A percentile compares a stretch with the other conserved stretches of the same genome.
These are phyloP conservation scores for Lutjanus campechanus DNA, from an alignment of 2,797 vertebrate genomes.

Conservation along the genomic window DNA sequence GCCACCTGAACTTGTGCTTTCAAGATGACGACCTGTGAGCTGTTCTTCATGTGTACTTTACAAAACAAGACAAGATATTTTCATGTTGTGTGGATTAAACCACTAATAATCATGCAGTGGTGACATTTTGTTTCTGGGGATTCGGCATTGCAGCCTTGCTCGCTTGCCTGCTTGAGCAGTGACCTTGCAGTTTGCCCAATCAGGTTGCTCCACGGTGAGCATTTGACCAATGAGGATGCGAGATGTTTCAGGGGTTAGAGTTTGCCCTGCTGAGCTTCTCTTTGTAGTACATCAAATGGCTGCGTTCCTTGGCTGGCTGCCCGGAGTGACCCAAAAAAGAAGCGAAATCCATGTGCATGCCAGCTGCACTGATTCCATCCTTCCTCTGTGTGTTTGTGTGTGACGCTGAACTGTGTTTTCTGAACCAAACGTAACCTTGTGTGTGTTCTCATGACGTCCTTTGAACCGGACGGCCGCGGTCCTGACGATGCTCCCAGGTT, in stretches of 20 bases:
- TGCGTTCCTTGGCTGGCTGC: conserved; percentile 67
- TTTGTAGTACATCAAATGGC: conserved; percentile 66
- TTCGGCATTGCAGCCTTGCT: conserved; percentile 64
- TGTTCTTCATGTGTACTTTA: conserved; percentile 25
- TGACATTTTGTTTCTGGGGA: conserved; percentile 66
- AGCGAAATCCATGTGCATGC: conserved; percentile 75
- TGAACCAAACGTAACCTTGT: conserved; percentile 75
- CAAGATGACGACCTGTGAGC: conserved; percentile 11
- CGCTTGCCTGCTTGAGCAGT: conserved; percentile 80
- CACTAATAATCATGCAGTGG: conserved; percentile 47
- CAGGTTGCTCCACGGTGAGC: conserved; percentile 61
- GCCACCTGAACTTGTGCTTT: conserved; percentile 14
- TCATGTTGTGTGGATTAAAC: conserved; percentile 41
- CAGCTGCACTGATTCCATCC: conserved; percentile 57
- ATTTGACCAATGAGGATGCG: conserved; percentile 64
- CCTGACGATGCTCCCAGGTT: conserved; percentile 89
- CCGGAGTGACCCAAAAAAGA: conserved; percentile 45
- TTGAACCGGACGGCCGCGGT: conserved; percentile 71
- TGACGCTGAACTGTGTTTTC: conserved; percentile 64
- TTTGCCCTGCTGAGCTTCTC: conserved; percentile 71
- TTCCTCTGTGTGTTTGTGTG: conserved; percentile 67
- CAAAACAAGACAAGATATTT: conserved; percentile 26
- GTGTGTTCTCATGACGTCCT: conserved; percentile 74
- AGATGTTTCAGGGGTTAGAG: conserved; percentile 67
- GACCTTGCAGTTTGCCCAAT: conserved; percentile 72